Evolutionary conservation across 1,140 invertebrate species (phyloP).

Genomic region (Anoplolepis gracilipes): DNA sequence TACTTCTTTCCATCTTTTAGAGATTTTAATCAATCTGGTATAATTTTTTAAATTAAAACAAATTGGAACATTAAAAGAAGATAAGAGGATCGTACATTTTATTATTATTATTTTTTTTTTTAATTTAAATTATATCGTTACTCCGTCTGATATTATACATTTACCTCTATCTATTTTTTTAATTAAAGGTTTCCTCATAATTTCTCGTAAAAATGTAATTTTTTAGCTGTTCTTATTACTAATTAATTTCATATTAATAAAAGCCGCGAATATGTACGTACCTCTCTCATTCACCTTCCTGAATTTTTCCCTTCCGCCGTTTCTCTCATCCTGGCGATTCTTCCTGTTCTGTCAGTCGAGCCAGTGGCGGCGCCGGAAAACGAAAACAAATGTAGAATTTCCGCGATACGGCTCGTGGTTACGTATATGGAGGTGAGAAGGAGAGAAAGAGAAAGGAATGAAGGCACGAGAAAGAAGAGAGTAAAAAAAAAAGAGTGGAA

Average conservation of each 20-base stretch:
- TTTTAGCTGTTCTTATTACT: not conserved
- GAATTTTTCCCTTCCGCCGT: slow-evolving; percentile 15
- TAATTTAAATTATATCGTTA: not conserved
- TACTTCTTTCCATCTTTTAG: not conserved
- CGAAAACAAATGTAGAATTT: slow-evolving; percentile 81
- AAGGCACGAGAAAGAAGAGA: slow-evolving; percentile 16
- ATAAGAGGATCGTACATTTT: no score
- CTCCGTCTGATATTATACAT: no score
- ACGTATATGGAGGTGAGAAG: slow-evolving; percentile 24
- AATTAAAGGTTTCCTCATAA: not conserved
- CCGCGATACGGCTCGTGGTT: slow-evolving; percentile 64
- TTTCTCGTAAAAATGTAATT: not conserved
- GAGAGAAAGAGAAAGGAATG: slow-evolving; percentile 9
- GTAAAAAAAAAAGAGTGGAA: not conserved
- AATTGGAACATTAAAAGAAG: not conserved
- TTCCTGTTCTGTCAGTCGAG: slow-evolving; percentile 32
- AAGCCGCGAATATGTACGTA: not conserved
- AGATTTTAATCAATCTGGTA: not conserved
- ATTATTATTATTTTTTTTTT: not conserved
- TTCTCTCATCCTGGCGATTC: slow-evolving; percentile 32
- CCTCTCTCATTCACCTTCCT: slow-evolving; percentile 19
- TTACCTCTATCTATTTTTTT: not conserved
- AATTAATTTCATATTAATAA: slow-evolving; percentile 18
- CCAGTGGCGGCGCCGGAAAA: slow-evolving; percentile 35
- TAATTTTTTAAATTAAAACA: not conserved